Conservation (phyloP, 2,797 vertebrate genomes). For the Erpetoichthys calabaricus region DNA sequence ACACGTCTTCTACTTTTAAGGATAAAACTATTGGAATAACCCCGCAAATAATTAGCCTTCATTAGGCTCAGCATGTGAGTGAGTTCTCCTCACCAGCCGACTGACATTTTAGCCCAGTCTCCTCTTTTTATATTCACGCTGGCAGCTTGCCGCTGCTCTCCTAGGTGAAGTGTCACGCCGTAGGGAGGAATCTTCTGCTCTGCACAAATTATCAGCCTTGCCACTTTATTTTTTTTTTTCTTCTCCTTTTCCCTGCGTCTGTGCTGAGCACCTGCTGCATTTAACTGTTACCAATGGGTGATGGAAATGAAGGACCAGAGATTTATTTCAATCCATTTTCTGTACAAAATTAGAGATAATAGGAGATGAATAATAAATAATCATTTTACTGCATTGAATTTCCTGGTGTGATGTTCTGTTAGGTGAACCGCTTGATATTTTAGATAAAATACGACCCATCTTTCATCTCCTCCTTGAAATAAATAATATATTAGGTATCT, state of each 20-base stretch:
- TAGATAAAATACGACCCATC: not conserved
- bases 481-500: not conserved
- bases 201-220: not conserved
- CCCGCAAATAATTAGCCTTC: constrained; percentile 3
- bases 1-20: not conserved
- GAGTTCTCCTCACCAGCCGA: not conserved
- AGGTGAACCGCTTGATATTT: not conserved
- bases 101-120: constrained; percentile 1
- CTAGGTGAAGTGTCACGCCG: not conserved
- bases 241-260: not conserved
- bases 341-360: constrained; percentile 1
- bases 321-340: constrained; percentile 1
- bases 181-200: not conserved
- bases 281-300: constrained; percentile 2
- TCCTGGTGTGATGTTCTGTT: not conserved
- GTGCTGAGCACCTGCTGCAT: not conserved
- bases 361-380: not conserved
- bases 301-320: constrained; percentile 5
- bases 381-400: not conserved
- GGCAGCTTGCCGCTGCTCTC: not conserved
- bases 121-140: not conserved
- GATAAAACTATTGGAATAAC: not conserved
- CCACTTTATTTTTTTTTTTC: not conserved
- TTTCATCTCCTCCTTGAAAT: not conserved
- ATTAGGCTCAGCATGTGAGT: not conserved